phyloP scores from a whole-genome alignment of 2,888 invertebrate species.

The Sussaba pulchella region DNA sequence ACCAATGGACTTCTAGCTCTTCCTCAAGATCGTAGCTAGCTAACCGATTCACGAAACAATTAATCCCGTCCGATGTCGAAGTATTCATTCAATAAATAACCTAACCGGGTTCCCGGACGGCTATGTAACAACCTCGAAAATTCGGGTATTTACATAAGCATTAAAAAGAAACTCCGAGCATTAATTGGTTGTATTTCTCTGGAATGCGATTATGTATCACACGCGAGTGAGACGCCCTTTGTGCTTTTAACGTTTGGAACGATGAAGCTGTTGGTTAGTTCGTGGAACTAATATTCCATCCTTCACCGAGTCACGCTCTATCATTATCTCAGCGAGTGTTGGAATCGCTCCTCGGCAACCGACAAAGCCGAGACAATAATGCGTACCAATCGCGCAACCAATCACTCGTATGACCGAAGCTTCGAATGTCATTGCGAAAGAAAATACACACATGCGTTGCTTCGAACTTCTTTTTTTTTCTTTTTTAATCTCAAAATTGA shows the following conservation, averaged over 20 bases:
- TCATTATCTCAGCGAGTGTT: slow-evolving; percentile 48
- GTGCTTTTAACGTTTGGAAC: slow-evolving; percentile 39
- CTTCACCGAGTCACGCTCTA: slow-evolving; percentile 42
- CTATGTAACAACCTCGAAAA: too few species aligned
- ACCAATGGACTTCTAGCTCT: too few species aligned
- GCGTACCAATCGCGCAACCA: neutral
- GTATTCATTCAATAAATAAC: too few species aligned
- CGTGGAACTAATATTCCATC: slow-evolving; percentile 52
- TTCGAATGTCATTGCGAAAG: slow-evolving; percentile 14
- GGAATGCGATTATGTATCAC: neutral
- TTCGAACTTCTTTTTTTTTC: slow-evolving; percentile 55
- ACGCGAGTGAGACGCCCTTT: slow-evolving; percentile 52
- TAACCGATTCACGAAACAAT: too few species aligned
- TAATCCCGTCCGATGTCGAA: too few species aligned
- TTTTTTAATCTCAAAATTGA: slow-evolving; percentile 59
- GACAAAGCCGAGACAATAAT: slow-evolving; percentile 52
- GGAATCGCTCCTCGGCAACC: slow-evolving; percentile 33
- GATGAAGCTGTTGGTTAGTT: slow-evolving; percentile 54
- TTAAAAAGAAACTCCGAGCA: too few species aligned
- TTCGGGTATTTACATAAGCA: too few species aligned
- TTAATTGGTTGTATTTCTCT: neutral
- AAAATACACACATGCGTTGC: slow-evolving; percentile 39
- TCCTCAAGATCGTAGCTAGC: too few species aligned
- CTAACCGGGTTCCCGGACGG: too few species aligned
- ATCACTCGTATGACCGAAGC: slow-evolving; percentile 29